Conservation (phyloP, 2,797 vertebrate species). For the Mormyrops boulengeri region DNA sequence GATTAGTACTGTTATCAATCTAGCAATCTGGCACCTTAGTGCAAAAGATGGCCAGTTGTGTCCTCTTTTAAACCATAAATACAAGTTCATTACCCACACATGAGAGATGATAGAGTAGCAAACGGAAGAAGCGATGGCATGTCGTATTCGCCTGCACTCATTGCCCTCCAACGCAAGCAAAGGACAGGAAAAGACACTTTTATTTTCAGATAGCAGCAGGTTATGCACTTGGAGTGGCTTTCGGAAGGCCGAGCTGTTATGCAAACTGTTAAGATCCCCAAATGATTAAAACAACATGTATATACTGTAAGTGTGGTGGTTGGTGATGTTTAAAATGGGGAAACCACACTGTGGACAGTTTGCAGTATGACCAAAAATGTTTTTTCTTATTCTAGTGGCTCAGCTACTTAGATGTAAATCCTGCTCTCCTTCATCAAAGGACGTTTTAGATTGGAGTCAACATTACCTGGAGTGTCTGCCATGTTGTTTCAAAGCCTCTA, state of each 20-base stretch:
- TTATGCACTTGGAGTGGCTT: background rate
- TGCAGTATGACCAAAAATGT: background rate
- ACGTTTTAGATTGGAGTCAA: background rate
- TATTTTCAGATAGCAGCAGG: background rate
- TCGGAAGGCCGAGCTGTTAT: background rate
- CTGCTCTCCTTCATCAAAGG: background rate
- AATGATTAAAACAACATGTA: background rate
- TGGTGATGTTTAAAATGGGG: background rate
- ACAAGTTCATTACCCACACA: conserved; percentile 36
- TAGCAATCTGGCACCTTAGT: conserved; percentile 38
- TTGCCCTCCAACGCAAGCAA: conserved; percentile 6
- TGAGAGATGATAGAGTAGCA: conserved; percentile 13
- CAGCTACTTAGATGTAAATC: background rate
- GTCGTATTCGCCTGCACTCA: background rate
- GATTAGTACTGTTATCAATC: conserved; percentile 50
- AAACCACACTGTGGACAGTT: background rate
- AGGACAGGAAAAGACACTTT: background rate
- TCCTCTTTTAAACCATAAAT: conserved; percentile 37
- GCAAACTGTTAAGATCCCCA: background rate
- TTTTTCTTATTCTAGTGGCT: background rate
- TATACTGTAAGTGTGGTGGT: background rate
- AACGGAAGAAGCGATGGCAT: conserved; percentile 8
- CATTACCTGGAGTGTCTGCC: background rate
- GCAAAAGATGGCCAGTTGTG: conserved; percentile 44
- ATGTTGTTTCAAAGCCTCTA: background rate